Evolutionary conservation across 2,888 invertebrate species (phyloP).

Genomic region (Melanchra persicariae): DNA sequence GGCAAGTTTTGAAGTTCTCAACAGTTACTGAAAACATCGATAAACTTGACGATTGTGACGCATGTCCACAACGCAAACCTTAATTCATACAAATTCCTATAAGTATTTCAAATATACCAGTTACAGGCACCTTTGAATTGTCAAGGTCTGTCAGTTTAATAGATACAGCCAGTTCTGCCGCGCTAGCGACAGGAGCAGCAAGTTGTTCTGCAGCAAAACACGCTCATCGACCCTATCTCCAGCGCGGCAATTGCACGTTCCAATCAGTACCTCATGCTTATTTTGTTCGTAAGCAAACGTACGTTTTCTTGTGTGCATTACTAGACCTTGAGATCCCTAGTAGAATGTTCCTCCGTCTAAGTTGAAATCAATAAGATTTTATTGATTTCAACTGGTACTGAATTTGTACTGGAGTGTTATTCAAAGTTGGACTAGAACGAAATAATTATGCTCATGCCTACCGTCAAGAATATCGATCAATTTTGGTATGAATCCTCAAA

Average conservation of each 20-base stretch:
- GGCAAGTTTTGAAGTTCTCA: neutral
- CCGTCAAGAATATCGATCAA: neutral
- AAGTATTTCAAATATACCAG: too few species aligned
- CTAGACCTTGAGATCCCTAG: slow-evolving; percentile 41
- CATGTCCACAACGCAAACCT: neutral
- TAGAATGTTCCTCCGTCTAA: slow-evolving; percentile 20
- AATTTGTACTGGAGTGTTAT: slow-evolving; percentile 12
- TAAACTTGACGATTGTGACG: slow-evolving; percentile 1
- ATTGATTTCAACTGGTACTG: slow-evolving; percentile 31
- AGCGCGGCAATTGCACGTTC: too few species aligned
- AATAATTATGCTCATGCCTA: neutral
- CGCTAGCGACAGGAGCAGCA: too few species aligned
- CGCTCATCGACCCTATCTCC: too few species aligned
- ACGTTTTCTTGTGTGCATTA: slow-evolving; percentile 17
- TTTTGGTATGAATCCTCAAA: neutral
- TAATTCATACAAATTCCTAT: too few species aligned
- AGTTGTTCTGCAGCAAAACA: too few species aligned
- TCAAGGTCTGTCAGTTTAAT: too few species aligned
- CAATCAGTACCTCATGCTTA: too few species aligned
- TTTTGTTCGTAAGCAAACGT: neutral
- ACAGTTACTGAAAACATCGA: neutral
- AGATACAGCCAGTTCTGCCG: too few species aligned
- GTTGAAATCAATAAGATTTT: slow-evolving; percentile 48
- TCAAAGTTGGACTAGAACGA: slow-evolving; percentile 9
- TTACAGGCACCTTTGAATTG: too few species aligned